Evolutionary conservation across 2,113 vertebrate genomes (phyloP), one percentile per base, ranked within the genome.

Genomic region (Laterallus jamaicensis): DNA sequence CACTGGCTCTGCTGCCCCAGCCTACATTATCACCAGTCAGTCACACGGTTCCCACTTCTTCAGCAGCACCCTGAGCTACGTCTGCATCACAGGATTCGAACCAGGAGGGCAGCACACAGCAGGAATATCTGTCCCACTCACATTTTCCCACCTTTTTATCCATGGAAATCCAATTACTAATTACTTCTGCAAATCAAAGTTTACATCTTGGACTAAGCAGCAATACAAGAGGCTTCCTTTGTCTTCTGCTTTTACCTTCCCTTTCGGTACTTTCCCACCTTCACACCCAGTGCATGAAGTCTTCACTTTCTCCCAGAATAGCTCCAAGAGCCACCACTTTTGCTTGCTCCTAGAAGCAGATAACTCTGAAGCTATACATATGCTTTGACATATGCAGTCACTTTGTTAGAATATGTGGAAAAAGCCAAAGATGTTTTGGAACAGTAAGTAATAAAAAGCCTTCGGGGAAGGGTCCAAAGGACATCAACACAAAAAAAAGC

Each of bases 401-500:
- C 17, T 79, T 59, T 49, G 83, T 55, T 63, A 59, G 64, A 75
- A 37, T 35, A 81, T 1, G 42, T 35, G 32, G 52, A 90, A 85
- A 90, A 59, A 87, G 52, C 81, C 84, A 63, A 91, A 96, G 91
- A 71, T 56, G 47, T 1, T 84, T 95, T 67, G 82, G 66, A 96
- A 87, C 20, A 64, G 35, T 32, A 35, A 92, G 40, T 58, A 95
- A 96, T 29, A 88, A 91, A 68, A 87, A 56, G 29, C 54, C 78
- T 93, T 82, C 78, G 6, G 0, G 87, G 79, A 91, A 82, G 37
- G 20, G 5, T 64, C 59, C 49, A 54, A 80, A 93, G 29, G 25
- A 52, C 47, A 85, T 49, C 74, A 91, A 75, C 64, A 82, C 35
- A 35, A 35, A 67, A 80, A 79, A 82, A 58, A 69, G 16, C 15